Evolutionary conservation across 2,113 vertebrate genomes (phyloP).

Genomic region (Thymallus thymallus): DNA sequence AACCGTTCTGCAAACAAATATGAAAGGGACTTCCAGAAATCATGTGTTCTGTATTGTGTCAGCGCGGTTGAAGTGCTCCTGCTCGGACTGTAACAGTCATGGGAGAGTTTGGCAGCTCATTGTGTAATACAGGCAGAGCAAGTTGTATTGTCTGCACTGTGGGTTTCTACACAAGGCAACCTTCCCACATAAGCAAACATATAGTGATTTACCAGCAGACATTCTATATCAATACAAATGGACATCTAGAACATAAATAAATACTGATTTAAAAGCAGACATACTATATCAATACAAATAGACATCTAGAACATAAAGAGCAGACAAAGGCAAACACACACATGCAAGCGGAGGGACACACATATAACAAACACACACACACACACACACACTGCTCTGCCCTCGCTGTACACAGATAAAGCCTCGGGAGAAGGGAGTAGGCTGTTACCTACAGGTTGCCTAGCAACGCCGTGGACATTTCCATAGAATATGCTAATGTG

Average conservation of each 20-base stretch:
- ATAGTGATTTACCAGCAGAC: not conserved
- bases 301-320: too few species aligned
- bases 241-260: not conserved
- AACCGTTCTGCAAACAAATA: not conserved
- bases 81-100: not conserved
- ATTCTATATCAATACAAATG: not conserved
- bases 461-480: slow-evolving; percentile 48
- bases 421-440: slow-evolving; percentile 30
- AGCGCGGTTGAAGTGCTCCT: too few species aligned
- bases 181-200: not conserved
- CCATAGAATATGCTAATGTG: slow-evolving; percentile 54
- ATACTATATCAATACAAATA: not conserved
- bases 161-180: not conserved
- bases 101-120: not conserved
- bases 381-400: slow-evolving; percentile 8
- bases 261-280: not conserved
- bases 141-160: not conserved
- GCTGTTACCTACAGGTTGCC: slow-evolving; percentile 32
- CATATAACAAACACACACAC: slow-evolving; percentile 11
- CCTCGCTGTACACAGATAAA: slow-evolving; percentile 12
- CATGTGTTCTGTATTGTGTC: too few species aligned
- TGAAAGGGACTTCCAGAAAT: too few species aligned
- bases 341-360: not conserved
- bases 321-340: not conserved
- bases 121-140: not conserved